phyloP scores from a whole-genome alignment of 2,113 vertebrate genomes.

The Paradoxurus hermaphroditus region DNA sequence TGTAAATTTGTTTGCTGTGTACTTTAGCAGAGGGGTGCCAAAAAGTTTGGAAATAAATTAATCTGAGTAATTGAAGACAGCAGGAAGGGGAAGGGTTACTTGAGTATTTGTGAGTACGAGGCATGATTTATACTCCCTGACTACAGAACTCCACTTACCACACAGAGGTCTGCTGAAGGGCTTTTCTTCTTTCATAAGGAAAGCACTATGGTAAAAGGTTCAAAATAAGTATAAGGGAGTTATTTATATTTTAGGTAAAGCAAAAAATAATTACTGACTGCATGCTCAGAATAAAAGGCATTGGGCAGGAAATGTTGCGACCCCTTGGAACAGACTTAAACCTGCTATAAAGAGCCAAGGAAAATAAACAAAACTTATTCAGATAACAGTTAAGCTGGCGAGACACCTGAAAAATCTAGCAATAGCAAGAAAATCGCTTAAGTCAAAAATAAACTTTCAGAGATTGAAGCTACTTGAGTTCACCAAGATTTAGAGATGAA shows the following conservation, averaged over 20 bases:
- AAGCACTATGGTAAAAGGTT: slow-evolving; percentile 17
- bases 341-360: background rate
- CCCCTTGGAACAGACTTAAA: slow-evolving; percentile 15
- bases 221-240: background rate
- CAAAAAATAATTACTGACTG: slow-evolving; percentile 47
- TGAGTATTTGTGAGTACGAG: slow-evolving; percentile 19
- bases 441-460: slow-evolving; percentile 60
- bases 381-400: background rate
- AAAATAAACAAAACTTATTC: slow-evolving; percentile 47
- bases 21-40: slow-evolving; percentile 33
- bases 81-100: slow-evolving; percentile 52
- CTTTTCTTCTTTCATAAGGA: background rate
- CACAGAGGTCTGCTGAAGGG: background rate
- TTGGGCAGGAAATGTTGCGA: background rate
- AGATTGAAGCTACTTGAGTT: slow-evolving; percentile 44
- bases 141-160: background rate
- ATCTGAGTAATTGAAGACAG: slow-evolving; percentile 52
- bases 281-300: background rate
- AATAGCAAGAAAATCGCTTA: slow-evolving; percentile 58
- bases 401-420: slow-evolving; percentile 42
- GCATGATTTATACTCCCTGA: slow-evolving; percentile 26
- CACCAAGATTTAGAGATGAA: slow-evolving; percentile 55
- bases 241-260: slow-evolving; percentile 47
- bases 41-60: slow-evolving; percentile 64
- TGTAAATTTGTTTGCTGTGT: slow-evolving; percentile 54